Evolutionary conservation across 2,797 vertebrate genomes (phyloP).

Genomic region (Merluccius polli): DNA sequence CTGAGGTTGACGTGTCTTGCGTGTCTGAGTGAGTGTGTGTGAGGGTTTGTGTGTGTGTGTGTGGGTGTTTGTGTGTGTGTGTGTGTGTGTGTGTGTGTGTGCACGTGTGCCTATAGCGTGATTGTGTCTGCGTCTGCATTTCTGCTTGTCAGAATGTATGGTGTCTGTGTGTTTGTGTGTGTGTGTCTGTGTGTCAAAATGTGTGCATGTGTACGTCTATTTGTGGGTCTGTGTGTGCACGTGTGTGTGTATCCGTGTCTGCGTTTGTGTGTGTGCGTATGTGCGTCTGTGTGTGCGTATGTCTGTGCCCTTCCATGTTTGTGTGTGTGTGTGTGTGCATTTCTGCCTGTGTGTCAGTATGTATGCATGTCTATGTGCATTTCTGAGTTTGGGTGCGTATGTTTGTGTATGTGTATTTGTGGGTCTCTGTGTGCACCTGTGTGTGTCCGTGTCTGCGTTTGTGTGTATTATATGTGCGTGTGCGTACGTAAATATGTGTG

Average conservation of each 20-base stretch:
- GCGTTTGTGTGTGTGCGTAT: slow-evolving; percentile 21
- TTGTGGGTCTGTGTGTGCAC: too few relatives aligned
- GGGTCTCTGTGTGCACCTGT: too few relatives aligned
- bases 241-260: slow-evolving; percentile 11
- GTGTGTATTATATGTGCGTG: background rate
- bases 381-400: too few relatives aligned
- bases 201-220: too few relatives aligned
- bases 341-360: too few relatives aligned
- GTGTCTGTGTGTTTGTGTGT: background rate
- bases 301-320: background rate
- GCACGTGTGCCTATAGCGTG: too few relatives aligned
- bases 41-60: slow-evolving; percentile 21
- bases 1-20: slow-evolving; percentile 34
- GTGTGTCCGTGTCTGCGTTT: too few relatives aligned
- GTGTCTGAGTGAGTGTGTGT: slow-evolving; percentile 1
- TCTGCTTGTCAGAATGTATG: too few relatives aligned
- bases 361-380: background rate
- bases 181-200: background rate
- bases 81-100: background rate
- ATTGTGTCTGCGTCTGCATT: background rate
- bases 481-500: slow-evolving; percentile 46
- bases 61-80: slow-evolving; percentile 11
- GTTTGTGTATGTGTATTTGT: background rate
- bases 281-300: slow-evolving; percentile 4
- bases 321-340: background rate